Evolutionary conservation across 1,140 invertebrate genomes (phyloP).

Genomic region (Eumaeus atala): DNA sequence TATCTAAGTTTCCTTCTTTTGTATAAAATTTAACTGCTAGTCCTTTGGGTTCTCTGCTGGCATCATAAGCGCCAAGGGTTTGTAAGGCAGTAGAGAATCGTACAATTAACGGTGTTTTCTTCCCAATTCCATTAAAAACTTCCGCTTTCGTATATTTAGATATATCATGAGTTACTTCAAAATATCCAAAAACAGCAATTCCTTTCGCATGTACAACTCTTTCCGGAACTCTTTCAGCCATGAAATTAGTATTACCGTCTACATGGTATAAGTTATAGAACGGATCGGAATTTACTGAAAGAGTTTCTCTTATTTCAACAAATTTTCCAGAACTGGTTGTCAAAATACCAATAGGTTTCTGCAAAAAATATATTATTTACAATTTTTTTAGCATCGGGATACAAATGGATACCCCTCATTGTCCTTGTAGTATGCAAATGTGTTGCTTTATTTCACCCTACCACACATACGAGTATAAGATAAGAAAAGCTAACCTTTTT

Average conservation of each 20-base stretch:
- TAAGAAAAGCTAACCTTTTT: no score
- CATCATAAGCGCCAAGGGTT: conserved; percentile 88
- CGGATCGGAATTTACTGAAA: conserved; percentile 56
- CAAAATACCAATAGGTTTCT: conserved; percentile 62
- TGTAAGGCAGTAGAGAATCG: conserved; percentile 89
- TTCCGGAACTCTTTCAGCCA: conserved; percentile 93
- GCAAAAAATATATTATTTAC: conserved; percentile 29
- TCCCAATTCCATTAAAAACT: conserved; percentile 87
- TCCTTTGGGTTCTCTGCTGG: conserved; percentile 79
- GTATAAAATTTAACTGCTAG: conserved; percentile 84
- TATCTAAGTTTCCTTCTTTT: conserved; percentile 83
- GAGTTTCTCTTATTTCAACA: conserved; percentile 80
- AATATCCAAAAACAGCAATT: conserved; percentile 94
- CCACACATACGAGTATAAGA: no score
- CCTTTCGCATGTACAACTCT: conserved; percentile 96
- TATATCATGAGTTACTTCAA: conserved; percentile 95
- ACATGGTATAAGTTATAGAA: conserved; percentile 88
- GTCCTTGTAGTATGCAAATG: no score
- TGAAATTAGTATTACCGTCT: conserved; percentile 92
- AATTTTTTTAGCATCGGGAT: no score
- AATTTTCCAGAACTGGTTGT: conserved; percentile 83
- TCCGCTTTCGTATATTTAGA: conserved; percentile 87
- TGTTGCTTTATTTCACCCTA: no score
- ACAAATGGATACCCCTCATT: no score
- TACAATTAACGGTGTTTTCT: conserved; percentile 81